Evolutionary conservation across 2,888 invertebrate species (phyloP).

Genomic region (Oithona nana): DNA sequence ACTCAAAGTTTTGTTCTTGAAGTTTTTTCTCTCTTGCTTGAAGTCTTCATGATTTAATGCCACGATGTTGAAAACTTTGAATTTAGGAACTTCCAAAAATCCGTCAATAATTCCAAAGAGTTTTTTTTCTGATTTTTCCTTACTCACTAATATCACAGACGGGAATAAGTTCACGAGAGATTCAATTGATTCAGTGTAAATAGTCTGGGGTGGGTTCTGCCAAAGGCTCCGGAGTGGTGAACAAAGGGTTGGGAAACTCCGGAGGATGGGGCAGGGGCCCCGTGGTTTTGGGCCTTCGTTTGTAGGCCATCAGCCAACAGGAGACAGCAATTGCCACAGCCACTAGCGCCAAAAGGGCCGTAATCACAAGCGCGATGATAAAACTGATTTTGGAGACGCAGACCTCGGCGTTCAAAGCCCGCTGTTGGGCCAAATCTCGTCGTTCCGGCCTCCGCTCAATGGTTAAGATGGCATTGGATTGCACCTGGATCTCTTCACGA

Average conservation of each 20-base stretch:
- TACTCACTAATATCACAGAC: conserved; percentile 14
- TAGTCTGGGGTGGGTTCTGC: conserved; percentile 66
- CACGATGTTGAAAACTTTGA: no score
- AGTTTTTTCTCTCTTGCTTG: no score
- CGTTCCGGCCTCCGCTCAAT: conserved; percentile 40
- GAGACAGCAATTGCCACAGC: conserved; percentile 85
- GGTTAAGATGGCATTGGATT: conserved; percentile 75
- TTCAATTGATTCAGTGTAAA: conserved; percentile 26
- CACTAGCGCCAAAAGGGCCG: conserved; percentile 70
- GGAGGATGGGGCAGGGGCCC: conserved; percentile 85
- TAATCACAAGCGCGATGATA: conserved; percentile 75
- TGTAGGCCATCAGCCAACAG: conserved; percentile 85
- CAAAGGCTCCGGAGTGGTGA: conserved; percentile 52
- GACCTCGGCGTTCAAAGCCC: conserved; percentile 37
- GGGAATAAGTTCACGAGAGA: neutral
- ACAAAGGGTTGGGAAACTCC: conserved; percentile 83
- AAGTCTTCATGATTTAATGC: no score
- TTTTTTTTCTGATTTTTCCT: neutral
- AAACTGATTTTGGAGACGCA: conserved; percentile 85
- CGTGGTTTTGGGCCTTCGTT: conserved; percentile 62
- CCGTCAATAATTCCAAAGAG: no score
- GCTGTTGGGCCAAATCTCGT: neutral
- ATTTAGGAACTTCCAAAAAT: no score
- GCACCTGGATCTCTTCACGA: conserved; percentile 77
- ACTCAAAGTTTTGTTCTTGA: no score